Conservation (phyloP, 2,797 vertebrate species). For the Alcedo quadribrachys region DNA sequence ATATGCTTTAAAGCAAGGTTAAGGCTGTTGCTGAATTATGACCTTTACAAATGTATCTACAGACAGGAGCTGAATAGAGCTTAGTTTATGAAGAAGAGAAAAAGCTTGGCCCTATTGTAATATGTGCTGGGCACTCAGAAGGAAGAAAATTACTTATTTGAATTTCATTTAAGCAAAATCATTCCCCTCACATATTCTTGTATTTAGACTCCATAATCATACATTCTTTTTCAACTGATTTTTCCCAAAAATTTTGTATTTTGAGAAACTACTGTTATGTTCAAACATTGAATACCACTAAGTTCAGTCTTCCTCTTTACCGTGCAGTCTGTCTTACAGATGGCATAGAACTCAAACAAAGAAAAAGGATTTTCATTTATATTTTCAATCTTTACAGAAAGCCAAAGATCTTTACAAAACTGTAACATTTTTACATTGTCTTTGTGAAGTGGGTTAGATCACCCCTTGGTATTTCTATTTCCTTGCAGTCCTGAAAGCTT, state of each 20-base stretch:
- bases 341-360: not conserved
- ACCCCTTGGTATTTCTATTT: not conserved
- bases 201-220: not conserved
- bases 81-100: not conserved
- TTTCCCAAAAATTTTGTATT: not conserved
- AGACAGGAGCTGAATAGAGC: not conserved
- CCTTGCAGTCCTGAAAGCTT: not conserved
- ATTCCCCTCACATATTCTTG: not conserved
- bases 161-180: not conserved
- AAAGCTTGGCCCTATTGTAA: not conserved
- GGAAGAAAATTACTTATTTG: not conserved
- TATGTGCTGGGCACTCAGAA: not conserved
- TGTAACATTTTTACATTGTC: not conserved
- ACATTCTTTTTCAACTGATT: not conserved
- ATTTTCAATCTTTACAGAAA: not conserved
- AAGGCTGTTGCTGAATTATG: not conserved
- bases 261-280: not conserved
- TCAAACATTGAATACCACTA: not conserved
- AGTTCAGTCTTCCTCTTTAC: not conserved
- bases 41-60: not conserved
- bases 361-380: not conserved
- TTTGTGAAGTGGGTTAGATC: not conserved
- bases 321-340: not conserved
- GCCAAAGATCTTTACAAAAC: not conserved
- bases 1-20: not conserved